Conservation (phyloP, 2,888 invertebrate species). For the Acronicta leporina region DNA sequence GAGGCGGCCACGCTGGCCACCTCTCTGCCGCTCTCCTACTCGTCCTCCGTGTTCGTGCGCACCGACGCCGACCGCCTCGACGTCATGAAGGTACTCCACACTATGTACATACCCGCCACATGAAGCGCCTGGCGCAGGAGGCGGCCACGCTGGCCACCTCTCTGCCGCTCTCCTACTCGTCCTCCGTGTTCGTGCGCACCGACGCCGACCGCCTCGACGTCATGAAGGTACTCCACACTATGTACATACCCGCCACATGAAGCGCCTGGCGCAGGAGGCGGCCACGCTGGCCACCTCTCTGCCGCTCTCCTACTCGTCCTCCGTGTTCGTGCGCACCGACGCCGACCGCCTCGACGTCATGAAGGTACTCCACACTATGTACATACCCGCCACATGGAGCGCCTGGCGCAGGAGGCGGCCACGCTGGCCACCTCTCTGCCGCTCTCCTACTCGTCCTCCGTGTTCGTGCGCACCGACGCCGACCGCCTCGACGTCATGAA, state of each 20-base stretch:
- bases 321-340: slow-evolving; percentile 98
- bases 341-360: slow-evolving; percentile 98
- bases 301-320: slow-evolving; percentile 93
- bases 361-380: no score
- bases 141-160: slow-evolving; percentile 93
- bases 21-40: slow-evolving; percentile 89
- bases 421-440: slow-evolving; percentile 89
- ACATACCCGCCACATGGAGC: slow-evolving; percentile 96
- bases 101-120: no score
- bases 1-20: slow-evolving; percentile 95
- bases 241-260: slow-evolving; percentile 97
- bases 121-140: slow-evolving; percentile 98
- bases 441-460: slow-evolving; percentile 94
- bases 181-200: slow-evolving; percentile 98
- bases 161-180: slow-evolving; percentile 90
- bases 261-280: slow-evolving; percentile 97
- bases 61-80: slow-evolving; percentile 98
- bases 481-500: slow-evolving; percentile 99
- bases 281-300: slow-evolving; percentile 91
- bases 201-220: slow-evolving; percentile 98
- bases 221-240: slow-evolving; percentile 97
- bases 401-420: slow-evolving; percentile 98
- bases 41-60: slow-evolving; percentile 97
- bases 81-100: slow-evolving; percentile 97
- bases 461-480: slow-evolving; percentile 98